These are phyloP conservation scores for Tragelaphus oryx DNA, from an alignment of 2,797 vertebrate species.

Conservation along the genomic window DNA sequence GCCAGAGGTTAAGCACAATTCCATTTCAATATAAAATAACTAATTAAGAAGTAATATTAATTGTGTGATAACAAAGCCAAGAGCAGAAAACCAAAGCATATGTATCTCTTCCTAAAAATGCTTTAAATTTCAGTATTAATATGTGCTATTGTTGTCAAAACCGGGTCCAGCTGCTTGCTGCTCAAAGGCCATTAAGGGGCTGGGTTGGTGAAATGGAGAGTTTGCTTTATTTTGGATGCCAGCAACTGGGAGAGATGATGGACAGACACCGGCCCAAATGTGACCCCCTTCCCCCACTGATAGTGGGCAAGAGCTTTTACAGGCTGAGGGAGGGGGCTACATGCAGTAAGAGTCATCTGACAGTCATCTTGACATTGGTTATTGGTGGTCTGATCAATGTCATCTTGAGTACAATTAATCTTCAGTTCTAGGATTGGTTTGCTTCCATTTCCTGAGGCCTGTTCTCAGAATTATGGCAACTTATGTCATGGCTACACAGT, in stretches of 20 bases:
- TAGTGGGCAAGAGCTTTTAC: neutral
- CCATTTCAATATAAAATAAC: neutral
- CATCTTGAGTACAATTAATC: neutral
- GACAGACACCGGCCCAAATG: neutral
- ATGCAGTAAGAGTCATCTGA: neutral
- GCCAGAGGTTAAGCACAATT: neutral
- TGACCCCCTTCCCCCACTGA: neutral
- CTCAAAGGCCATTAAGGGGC: neutral
- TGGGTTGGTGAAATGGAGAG: fast-evolving
- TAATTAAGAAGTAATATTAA: neutral
- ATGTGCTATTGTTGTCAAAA: neutral
- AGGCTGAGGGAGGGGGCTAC: neutral
- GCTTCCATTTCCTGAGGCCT: neutral
- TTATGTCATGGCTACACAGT: neutral
- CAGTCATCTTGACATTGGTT: neutral
- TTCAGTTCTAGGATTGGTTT: neutral
- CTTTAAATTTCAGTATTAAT: neutral
- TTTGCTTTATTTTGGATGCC: neutral
- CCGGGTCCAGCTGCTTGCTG: neutral
- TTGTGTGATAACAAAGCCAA: neutral
- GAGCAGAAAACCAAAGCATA: neutral
- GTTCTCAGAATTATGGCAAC: neutral
- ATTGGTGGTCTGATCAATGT: neutral
- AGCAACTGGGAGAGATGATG: neutral
- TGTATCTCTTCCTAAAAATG: neutral